A percentile compares a stretch with the other conserved stretches of the same genome.
These are phyloP conservation scores for Philaethria dido DNA, from an alignment of 2,888 invertebrate species.

Conservation along the genomic window DNA sequence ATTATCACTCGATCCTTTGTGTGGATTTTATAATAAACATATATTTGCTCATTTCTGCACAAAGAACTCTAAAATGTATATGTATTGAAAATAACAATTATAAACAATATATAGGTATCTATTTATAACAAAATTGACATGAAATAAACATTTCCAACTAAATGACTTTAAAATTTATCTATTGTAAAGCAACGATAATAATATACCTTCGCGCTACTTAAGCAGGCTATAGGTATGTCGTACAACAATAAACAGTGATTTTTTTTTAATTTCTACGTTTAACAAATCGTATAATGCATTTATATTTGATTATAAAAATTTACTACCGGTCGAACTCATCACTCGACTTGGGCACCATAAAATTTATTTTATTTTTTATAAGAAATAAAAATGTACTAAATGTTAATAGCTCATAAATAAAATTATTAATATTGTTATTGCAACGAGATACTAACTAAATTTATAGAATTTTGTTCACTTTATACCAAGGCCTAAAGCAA, in stretches of 20 bases:
- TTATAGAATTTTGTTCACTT: too few relatives aligned
- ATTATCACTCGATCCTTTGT: constrained; percentile 15
- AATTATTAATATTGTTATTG: too few relatives aligned
- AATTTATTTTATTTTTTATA: too few relatives aligned
- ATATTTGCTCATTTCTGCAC: neutral
- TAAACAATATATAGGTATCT: neutral
- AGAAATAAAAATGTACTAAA: too few relatives aligned
- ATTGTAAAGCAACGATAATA: neutral
- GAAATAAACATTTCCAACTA: neutral
- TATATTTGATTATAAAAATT: too few relatives aligned
- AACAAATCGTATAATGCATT: too few relatives aligned
- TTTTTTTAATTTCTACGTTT: too few relatives aligned
- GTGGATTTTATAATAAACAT: neutral
- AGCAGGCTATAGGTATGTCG: neutral
- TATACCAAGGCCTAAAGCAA: too few relatives aligned
- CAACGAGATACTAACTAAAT: too few relatives aligned
- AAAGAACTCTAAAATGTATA: neutral
- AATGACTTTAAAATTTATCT: constrained; percentile 7
- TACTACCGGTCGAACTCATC: too few relatives aligned
- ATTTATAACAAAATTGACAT: neutral
- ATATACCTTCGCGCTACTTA: constrained; percentile 12
- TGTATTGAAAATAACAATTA: neutral
- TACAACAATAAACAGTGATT: neutral
- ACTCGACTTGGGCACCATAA: too few relatives aligned
- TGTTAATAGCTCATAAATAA: too few relatives aligned